Conservation (phyloP, 2,113 vertebrate species). For the Halichoerus grypus region DNA sequence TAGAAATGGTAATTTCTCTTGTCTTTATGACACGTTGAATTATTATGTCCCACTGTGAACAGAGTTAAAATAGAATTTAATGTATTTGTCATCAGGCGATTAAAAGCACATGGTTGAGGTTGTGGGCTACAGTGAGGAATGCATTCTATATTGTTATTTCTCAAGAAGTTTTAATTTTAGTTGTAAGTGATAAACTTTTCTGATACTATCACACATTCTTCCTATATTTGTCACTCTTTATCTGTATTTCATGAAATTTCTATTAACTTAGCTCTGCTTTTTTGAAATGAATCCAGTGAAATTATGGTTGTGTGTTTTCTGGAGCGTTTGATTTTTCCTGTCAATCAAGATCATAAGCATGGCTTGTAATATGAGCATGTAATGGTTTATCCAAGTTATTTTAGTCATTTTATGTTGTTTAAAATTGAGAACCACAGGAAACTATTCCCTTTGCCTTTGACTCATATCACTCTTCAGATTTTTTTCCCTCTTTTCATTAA, state of each 20-base stretch:
- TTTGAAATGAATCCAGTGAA: constrained; percentile 59
- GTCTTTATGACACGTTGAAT: constrained; percentile 7
- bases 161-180: constrained; percentile 39
- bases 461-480: constrained; percentile 39
- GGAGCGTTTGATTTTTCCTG: constrained; percentile 56
- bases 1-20: not conserved
- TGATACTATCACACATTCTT: constrained; percentile 13
- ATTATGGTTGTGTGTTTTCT: constrained; percentile 62
- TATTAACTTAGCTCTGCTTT: constrained; percentile 60
- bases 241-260: constrained; percentile 66
- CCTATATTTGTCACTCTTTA: constrained; percentile 41
- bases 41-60: not conserved
- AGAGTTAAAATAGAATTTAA: not conserved
- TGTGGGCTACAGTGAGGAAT: not conserved
- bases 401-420: constrained; percentile 66
- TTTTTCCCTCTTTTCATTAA: constrained; percentile 15
- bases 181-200: constrained; percentile 11
- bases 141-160: not conserved
- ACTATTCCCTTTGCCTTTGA: constrained; percentile 26
- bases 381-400: constrained; percentile 61
- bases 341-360: constrained; percentile 63
- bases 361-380: constrained; percentile 55
- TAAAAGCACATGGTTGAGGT: constrained; percentile 6
- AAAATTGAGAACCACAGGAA: constrained; percentile 70
- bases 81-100: constrained; percentile 19